Base-by-base conservation (phyloP, 2,113 vertebrate genomes). In the Triplophysa siluroides region DNA sequence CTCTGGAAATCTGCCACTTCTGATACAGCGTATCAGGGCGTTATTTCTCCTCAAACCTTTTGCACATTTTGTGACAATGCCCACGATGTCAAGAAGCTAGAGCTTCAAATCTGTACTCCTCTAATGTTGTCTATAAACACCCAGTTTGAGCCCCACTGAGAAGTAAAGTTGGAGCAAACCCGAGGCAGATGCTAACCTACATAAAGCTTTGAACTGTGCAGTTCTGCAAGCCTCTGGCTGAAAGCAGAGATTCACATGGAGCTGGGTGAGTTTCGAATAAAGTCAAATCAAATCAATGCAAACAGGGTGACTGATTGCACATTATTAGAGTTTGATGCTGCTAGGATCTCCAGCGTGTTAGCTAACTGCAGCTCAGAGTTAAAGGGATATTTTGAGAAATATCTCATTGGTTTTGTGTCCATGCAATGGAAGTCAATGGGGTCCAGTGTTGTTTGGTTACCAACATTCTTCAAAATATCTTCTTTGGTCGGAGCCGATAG, bases 161-260 rank as follows among this genome's bases (percentile, higher is more conserved):
- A 52, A 52, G 26, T 13, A 54, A 72, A 56, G 69, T 68, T 60
- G 66, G 23, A 26, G 29, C 29, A 29, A 47, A 50, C 80, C 58
- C 13, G 23, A 21, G 80, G 80, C 65, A 62, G 58, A 78, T 24
- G 45, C 74, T 81, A 81, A 76, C 80, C 80, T 76, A 77, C 58
- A 81, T 81, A 81, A 75, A 81, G 73, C 21, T 56, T 68, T 33
- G 58, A 72, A 56, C 50, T 8, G 50, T 56, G 69, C 69, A 72
- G 69, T 56, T 26, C 10, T 72, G 26, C 1, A 72, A n/a, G 47
- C 50, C 69, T 72, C 69, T 72, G 69, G 69, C 69, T 56, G 69
- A 56, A 56, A 52, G 47, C 76, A 67, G 50, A 66, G 29, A 56
- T 66, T 78, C 76, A 68, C 76, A 47, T 58, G 50, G 63, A 43